phyloP scores from a whole-genome alignment of 2,113 vertebrate species.

The Orientallactaga bullata region DNA sequence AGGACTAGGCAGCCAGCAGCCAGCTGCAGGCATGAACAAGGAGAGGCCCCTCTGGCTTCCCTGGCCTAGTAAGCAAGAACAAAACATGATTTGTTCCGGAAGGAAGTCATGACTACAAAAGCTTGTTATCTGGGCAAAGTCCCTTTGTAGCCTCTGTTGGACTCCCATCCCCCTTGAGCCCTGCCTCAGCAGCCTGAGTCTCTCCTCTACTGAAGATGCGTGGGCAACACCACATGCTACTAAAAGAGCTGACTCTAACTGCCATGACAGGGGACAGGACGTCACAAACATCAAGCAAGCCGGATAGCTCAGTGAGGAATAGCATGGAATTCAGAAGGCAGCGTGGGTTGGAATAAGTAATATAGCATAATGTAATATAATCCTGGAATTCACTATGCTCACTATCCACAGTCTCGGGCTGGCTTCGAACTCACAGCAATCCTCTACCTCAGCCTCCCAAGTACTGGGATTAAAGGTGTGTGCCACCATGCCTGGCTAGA shows the following conservation, averaged over 20 bases:
- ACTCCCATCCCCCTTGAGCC: not conserved
- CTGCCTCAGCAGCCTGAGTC: not conserved
- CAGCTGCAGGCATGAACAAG: not conserved
- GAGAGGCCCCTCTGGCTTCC: not conserved
- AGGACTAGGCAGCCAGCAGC: not conserved
- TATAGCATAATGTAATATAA: not conserved
- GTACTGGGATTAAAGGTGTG: too few species aligned
- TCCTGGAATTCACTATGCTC: not conserved
- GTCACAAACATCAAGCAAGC: not conserved
- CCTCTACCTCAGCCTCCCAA: too few species aligned
- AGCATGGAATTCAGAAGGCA: not conserved
- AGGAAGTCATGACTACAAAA: slow-evolving; percentile 31
- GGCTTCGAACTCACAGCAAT: too few species aligned
- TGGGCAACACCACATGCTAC: not conserved
- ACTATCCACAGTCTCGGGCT: too few species aligned
- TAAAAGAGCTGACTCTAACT: not conserved
- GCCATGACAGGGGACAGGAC: not conserved
- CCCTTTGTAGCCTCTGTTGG: slow-evolving; percentile 27
- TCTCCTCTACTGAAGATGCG: not conserved
- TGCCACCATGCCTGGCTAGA: too few species aligned
- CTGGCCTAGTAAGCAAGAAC: slow-evolving; percentile 48
- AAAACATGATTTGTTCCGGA: slow-evolving; percentile 57
- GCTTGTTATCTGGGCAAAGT: slow-evolving; percentile 58
- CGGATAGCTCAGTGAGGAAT: not conserved
- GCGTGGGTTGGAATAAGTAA: not conserved